These are phyloP conservation scores for Dasypogon diadema DNA, from an alignment of 2,888 invertebrate genomes.

Conservation along the genomic window DNA sequence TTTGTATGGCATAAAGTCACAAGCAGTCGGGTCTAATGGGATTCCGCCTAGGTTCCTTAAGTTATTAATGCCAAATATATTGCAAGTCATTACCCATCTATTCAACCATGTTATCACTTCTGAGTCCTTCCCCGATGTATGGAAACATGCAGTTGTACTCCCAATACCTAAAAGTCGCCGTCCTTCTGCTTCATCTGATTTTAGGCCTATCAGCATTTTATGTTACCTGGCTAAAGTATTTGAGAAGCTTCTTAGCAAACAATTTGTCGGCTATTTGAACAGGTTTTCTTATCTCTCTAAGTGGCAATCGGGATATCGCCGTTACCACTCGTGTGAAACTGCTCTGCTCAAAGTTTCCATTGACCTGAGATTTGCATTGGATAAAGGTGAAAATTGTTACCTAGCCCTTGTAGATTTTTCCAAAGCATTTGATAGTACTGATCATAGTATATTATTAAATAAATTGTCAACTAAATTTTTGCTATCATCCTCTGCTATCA, in stretches of 20 bases:
- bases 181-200: not conserved
- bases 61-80: too few relatives aligned
- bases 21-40: too few relatives aligned
- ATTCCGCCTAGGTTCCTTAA: too few relatives aligned
- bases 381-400: not conserved
- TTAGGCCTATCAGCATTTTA: not conserved
- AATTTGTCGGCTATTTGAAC: not conserved
- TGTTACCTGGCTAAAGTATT: not conserved
- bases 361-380: not conserved
- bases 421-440: not conserved
- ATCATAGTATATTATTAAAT: not conserved
- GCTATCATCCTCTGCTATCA: conserved; percentile 1
- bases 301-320: not conserved
- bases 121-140: not conserved
- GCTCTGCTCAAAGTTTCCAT: not conserved
- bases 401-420: not conserved
- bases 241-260: not conserved
- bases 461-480: not conserved
- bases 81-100: too few relatives aligned
- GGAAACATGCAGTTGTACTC: not conserved
- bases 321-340: not conserved
- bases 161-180: not conserved
- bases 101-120: too few relatives aligned
- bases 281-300: not conserved
- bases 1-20: too few relatives aligned